Evolutionary conservation across 2,113 vertebrate species (phyloP).

Genomic region (Notarius quadriscutis): DNA sequence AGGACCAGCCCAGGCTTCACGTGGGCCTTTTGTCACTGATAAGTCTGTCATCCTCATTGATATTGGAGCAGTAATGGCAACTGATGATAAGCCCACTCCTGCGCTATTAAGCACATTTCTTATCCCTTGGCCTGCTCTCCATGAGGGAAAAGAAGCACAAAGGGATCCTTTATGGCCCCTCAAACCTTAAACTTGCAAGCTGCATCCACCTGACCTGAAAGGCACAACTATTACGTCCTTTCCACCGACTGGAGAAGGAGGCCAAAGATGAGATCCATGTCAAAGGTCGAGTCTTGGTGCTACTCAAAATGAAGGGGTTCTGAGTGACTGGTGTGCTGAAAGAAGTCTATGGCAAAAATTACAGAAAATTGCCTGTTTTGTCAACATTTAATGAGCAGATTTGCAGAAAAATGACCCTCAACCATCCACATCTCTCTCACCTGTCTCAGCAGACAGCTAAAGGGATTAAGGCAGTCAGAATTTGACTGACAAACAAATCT

Average conservation of each 20-base stretch:
- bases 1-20: slow-evolving; percentile 75
- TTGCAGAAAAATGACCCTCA: slow-evolving; percentile 76
- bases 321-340: slow-evolving; percentile 81
- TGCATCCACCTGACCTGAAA: slow-evolving; percentile 85
- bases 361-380: slow-evolving; percentile 95
- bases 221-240: slow-evolving; percentile 84
- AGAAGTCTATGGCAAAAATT: slow-evolving; percentile 81
- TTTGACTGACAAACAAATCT: slow-evolving; percentile 88
- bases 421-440: slow-evolving; percentile 46
- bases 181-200: slow-evolving; percentile 66
- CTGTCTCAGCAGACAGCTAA: slow-evolving; percentile 66
- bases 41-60: slow-evolving; percentile 91
- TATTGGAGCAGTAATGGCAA: slow-evolving; percentile 91
- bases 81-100: slow-evolving; percentile 88
- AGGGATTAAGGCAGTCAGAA: slow-evolving; percentile 79
- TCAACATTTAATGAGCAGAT: slow-evolving; percentile 92
- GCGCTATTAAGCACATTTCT: slow-evolving; percentile 91
- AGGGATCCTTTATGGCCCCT: slow-evolving; percentile 69
- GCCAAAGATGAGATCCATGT: slow-evolving; percentile 75
- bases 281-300: slow-evolving; percentile 79
- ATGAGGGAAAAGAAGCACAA: slow-evolving; percentile 76
- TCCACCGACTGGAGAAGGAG: slow-evolving; percentile 65
- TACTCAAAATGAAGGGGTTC: slow-evolving; percentile 83
- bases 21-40: slow-evolving; percentile 86
- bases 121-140: slow-evolving; percentile 81